phyloP scores from a whole-genome alignment of 2,113 vertebrate genomes.

The Apteryx owenii region DNA sequence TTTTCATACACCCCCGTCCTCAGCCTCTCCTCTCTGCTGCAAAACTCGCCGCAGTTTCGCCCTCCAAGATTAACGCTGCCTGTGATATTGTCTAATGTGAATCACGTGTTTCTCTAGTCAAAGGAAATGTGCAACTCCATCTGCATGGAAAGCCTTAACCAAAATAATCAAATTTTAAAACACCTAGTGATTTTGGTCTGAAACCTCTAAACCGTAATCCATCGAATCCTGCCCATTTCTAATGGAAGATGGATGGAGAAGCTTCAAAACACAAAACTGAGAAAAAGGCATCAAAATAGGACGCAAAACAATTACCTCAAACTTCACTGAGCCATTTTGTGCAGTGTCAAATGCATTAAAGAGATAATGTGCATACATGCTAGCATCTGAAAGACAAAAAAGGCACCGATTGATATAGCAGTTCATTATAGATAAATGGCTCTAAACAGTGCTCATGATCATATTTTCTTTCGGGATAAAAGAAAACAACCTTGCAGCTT shows the following conservation, averaged over 20 bases:
- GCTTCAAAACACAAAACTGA: not conserved
- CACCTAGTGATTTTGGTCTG: not conserved
- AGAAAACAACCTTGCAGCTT: not conserved
- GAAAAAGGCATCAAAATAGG: not conserved
- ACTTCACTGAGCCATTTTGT: slow-evolving; percentile 92
- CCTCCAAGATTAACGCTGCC: not conserved
- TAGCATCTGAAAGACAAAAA: slow-evolving; percentile 87
- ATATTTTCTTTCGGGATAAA: not conserved
- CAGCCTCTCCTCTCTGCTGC: not conserved
- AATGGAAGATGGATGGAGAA: not conserved
- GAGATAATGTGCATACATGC: slow-evolving; percentile 95
- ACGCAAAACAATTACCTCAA: slow-evolving; percentile 84
- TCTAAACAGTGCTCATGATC: not conserved
- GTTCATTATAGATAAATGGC: not conserved
- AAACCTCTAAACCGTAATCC: not conserved
- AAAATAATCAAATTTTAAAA: not conserved
- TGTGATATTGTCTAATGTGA: not conserved
- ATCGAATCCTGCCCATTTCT: not conserved
- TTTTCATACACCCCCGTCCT: not conserved
- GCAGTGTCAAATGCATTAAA: slow-evolving; percentile 95
- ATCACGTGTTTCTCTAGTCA: not conserved
- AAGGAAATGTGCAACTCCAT: not conserved
- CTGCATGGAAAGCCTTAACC: not conserved
- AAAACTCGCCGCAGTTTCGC: not conserved
- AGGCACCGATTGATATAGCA: not conserved